Percentiles rank a stretch among this genome's conserved stretches.
These are phyloP conservation scores for Cosmia trapezina DNA, from an alignment of 2,888 invertebrate genomes.

Conservation along the genomic window DNA sequence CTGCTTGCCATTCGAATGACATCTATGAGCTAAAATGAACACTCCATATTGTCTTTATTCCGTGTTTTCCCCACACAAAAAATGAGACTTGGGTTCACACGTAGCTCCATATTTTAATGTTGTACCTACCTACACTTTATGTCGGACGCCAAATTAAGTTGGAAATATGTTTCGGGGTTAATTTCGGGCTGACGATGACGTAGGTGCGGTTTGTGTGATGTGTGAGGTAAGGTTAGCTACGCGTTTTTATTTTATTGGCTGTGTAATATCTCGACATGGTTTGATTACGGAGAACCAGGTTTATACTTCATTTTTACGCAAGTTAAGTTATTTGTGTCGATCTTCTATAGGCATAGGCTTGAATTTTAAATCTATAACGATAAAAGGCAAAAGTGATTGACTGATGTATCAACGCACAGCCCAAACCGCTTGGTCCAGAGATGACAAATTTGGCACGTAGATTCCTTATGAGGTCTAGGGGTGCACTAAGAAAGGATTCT, in stretches of 20 bases:
- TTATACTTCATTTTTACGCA: not conserved
- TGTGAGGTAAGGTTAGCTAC: conserved; percentile 17
- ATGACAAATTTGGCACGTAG: too few relatives aligned
- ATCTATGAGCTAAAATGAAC: not conserved
- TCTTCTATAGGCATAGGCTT: not conserved
- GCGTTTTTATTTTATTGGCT: conserved; percentile 35
- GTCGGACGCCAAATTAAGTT: conserved; percentile 57
- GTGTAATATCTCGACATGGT: conserved; percentile 16
- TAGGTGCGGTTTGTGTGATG: conserved; percentile 33
- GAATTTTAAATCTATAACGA: too few relatives aligned
- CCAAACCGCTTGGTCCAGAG: too few relatives aligned
- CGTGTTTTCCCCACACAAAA: conserved; percentile 12
- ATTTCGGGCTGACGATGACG: conserved; percentile 29
- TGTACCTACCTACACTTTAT: conserved; percentile 39
- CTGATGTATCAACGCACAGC: too few relatives aligned
- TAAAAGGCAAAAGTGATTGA: too few relatives aligned
- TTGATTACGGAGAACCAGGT: conserved; percentile 13
- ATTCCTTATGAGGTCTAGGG: too few relatives aligned
- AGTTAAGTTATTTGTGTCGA: not conserved
- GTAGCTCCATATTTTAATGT: conserved; percentile 50
- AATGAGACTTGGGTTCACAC: conserved; percentile 30
- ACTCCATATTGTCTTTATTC: conserved; percentile 27
- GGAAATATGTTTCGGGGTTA: conserved; percentile 51
- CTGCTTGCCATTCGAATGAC: too few relatives aligned
- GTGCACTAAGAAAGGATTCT: too few relatives aligned